Conservation (phyloP, 2,888 invertebrate genomes). For the Choreutis nemorana region DNA sequence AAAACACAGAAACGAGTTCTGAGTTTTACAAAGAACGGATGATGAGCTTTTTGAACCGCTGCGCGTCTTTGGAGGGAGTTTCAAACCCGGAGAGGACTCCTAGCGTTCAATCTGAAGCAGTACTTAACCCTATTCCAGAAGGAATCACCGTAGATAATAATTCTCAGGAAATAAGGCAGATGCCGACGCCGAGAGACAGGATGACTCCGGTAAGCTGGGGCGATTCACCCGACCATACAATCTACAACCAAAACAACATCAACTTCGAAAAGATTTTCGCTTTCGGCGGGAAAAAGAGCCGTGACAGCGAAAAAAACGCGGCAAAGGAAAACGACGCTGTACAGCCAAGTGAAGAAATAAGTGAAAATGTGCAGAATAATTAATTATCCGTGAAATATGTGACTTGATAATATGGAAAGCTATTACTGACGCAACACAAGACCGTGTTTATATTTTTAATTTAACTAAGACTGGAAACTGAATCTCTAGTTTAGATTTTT, state of each 20-base stretch:
- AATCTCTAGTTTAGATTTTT: no score
- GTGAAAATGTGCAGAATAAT: conserved; percentile 13
- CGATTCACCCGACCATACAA: conserved; percentile 41
- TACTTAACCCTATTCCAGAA: conserved; percentile 39
- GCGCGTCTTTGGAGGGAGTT: conserved; percentile 39
- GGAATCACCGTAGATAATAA: conserved; percentile 21
- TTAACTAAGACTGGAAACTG: no score
- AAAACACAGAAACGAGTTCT: conserved; percentile 46
- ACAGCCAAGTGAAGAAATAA: conserved; percentile 10
- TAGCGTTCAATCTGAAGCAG: conserved; percentile 37
- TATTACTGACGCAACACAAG: no score
- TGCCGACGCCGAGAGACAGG: conserved; percentile 15
- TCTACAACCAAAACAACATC: conserved; percentile 55
- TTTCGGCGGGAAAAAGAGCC: conserved; percentile 24
- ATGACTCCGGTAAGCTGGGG: conserved; percentile 50
- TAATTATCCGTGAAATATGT: conserved; percentile 1
- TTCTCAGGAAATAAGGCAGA: conserved; percentile 9
- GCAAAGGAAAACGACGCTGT: conserved; percentile 9
- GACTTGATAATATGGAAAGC: no score
- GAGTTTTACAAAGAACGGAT: conserved; percentile 56
- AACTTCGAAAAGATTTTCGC: conserved; percentile 51
- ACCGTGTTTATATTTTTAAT: no score
- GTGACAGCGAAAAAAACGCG: conserved; percentile 15
- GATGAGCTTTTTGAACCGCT: conserved; percentile 50
- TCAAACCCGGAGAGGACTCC: conserved; percentile 39